Evolutionary conservation across 2,888 invertebrate genomes (phyloP).

Genomic region (Isoperla grammatica): DNA sequence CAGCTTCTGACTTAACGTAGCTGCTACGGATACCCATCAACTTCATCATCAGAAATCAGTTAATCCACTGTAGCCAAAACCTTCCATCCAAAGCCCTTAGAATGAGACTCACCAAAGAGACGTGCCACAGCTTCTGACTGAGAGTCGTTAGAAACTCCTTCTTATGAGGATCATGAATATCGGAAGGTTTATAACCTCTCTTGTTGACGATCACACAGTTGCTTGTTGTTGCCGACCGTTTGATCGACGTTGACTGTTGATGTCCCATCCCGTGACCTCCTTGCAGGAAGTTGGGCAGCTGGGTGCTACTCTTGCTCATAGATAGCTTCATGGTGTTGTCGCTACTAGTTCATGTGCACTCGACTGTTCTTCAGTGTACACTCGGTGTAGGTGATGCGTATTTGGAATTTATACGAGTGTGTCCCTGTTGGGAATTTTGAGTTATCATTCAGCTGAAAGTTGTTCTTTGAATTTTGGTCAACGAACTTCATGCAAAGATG

Average conservation of each 20-base stretch:
- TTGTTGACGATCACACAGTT: constrained; percentile 59
- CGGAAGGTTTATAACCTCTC: constrained; percentile 80
- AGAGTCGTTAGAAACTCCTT: constrained; percentile 72
- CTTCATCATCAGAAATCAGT: neutral
- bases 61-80: neutral
- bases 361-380: too few species aligned
- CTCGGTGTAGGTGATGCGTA: too few species aligned
- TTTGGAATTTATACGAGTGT: too few species aligned
- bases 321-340: constrained; percentile 22
- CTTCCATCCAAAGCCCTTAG: neutral
- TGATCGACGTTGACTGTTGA: neutral
- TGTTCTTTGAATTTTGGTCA: too few species aligned
- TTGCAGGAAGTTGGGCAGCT: constrained; percentile 20
- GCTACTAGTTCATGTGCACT: neutral
- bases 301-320: constrained; percentile 22
- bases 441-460: too few species aligned
- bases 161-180: constrained; percentile 75
- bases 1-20: too few species aligned
- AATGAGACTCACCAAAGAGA: constrained; percentile 65
- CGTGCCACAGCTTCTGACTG: constrained; percentile 75
- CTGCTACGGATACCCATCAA: neutral
- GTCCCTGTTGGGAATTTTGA: too few species aligned
- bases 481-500: too few species aligned
- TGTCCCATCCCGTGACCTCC: constrained; percentile 2
- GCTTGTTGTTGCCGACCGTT: constrained; percentile 41